Evolutionary conservation across 2,113 vertebrate genomes (phyloP).

Genomic region (Marmota flaviventris): DNA sequence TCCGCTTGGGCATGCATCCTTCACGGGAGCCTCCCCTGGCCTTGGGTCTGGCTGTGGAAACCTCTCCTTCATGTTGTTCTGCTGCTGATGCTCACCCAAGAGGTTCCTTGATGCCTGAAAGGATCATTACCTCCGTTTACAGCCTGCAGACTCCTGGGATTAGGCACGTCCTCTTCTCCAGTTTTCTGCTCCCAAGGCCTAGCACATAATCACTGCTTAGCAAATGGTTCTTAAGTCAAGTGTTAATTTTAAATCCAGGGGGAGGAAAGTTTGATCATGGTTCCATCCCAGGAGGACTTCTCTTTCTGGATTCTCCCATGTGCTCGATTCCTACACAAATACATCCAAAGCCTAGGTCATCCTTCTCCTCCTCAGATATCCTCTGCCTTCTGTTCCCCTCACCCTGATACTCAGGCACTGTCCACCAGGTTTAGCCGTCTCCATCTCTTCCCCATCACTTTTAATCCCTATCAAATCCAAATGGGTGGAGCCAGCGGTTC

Average conservation of each 20-base stretch:
- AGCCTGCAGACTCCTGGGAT: background rate
- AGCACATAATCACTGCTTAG: background rate
- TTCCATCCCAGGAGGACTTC: no score
- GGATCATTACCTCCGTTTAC: background rate
- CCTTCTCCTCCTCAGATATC: no score
- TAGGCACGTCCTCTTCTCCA: background rate
- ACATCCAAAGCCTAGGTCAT: background rate
- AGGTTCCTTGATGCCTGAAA: background rate
- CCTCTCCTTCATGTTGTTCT: background rate
- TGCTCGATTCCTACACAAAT: rapidly evolving
- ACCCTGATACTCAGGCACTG: rapidly evolving
- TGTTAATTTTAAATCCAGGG: background rate
- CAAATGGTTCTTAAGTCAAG: background rate
- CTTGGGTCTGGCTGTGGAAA: background rate
- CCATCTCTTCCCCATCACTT: no score
- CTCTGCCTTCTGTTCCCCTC: background rate
- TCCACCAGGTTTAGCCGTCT: background rate
- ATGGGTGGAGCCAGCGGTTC: background rate
- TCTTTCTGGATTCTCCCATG: background rate
- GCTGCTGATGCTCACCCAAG: background rate
- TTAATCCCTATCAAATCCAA: background rate
- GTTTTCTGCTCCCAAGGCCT: background rate
- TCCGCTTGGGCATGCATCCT: background rate
- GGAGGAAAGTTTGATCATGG: background rate
- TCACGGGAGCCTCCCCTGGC: background rate